Evolutionary conservation across 2,797 vertebrate genomes (phyloP), one percentile per base, ranked within the genome.

Genomic region (Sus cebifrons): DNA sequence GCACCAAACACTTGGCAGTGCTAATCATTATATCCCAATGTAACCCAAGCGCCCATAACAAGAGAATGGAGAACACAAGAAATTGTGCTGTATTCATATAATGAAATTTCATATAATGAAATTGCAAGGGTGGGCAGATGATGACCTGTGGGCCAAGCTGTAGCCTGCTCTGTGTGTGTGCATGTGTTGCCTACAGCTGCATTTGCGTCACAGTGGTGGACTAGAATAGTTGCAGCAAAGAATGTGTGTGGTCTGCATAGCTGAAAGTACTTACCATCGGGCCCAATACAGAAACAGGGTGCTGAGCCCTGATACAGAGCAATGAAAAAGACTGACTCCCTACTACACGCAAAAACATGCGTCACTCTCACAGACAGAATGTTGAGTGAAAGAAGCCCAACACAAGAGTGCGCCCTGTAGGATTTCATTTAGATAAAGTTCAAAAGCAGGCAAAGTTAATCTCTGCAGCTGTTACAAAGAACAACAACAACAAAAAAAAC

Each of bases 371-470:
- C 29, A 70, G 73, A 78, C 6, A 77, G 49, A 32, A 58, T 65
- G 25, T 11, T 67, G 20, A 52, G 11, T n/a, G 62, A 86, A 74
- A 91, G 60, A 95, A n/a, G 67, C 40, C 78, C 68, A 74, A 85
- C 23, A 62, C 5, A 40, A 77, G 54, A 56, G 10, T 13, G 29
- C 20, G 81, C 25, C 60, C 32, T 7, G 21, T 32, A 11, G 21
- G 54, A 56, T 56, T 77, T 73, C 16, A 23, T 95, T 81, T 60
- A 29, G 29, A 25, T 52, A 52, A 25, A 29, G 89, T 49, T 73
- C 32, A 62, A 78, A 95, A 77, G 23, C 23, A 84, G 82, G 44
- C 27, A 87, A 91, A 74, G 93, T 49, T 78, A 73, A 36, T 14
- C 40, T 36, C 32, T 27, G 32, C 2, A 29, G 64, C 54, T 56